Conservation (phyloP, 2,113 vertebrate species). For the Fregetta grallaria region DNA sequence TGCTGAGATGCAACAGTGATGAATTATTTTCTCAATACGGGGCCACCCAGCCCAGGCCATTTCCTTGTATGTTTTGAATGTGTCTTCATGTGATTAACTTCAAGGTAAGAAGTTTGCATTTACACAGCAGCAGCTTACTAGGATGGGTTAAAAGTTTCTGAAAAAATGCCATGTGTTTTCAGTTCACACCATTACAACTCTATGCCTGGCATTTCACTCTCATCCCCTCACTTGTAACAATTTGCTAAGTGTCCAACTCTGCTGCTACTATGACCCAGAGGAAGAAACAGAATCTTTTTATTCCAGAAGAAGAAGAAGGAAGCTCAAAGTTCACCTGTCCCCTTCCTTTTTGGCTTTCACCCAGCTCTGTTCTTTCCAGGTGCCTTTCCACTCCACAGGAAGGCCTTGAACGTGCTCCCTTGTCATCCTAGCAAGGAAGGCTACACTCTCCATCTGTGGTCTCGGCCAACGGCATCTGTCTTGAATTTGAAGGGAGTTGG, state of each 20-base stretch:
- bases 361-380: background rate
- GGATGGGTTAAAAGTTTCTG: background rate
- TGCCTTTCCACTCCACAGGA: background rate
- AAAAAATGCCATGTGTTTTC: background rate
- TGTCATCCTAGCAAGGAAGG: background rate
- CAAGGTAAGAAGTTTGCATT: background rate
- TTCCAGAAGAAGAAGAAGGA: background rate
- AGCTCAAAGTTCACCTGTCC: background rate
- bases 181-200: background rate
- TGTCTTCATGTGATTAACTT: no score
- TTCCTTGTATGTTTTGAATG: accelerated
- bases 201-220: background rate
- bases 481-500: background rate
- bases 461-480: background rate
- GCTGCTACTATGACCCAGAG: background rate
- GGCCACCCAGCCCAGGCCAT: background rate
- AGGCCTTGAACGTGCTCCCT: background rate
- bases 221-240: background rate
- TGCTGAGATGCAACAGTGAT: background rate
- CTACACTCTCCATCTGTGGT: background rate
- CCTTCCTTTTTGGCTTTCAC: background rate
- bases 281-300: background rate
- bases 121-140: background rate
- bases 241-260: accelerated
- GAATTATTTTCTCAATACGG: background rate